Conservation (phyloP, 2,797 vertebrate genomes). For the Gobio occitaniae region DNA sequence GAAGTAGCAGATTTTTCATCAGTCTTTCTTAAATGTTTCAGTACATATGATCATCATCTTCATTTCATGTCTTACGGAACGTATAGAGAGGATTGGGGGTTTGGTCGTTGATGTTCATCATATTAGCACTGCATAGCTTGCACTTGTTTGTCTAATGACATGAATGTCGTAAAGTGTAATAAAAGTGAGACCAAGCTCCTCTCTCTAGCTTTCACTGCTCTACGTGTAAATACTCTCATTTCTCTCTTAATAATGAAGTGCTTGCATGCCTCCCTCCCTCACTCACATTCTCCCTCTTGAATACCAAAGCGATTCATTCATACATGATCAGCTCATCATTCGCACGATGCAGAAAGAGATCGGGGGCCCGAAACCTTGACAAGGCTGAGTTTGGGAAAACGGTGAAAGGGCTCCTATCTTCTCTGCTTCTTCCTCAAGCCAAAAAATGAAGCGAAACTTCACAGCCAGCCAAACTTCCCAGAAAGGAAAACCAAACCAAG, state of each 20-base stretch:
- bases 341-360: slow-evolving; percentile 58
- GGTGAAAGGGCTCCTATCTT: slow-evolving; percentile 35
- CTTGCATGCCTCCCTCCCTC: slow-evolving; percentile 66
- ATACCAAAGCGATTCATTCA: slow-evolving; percentile 83
- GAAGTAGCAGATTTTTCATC: slow-evolving; percentile 17
- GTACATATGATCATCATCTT: slow-evolving; percentile 26
- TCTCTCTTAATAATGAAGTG: slow-evolving; percentile 19
- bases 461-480: slow-evolving; percentile 64
- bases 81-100: not conserved
- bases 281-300: slow-evolving; percentile 67
- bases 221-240: slow-evolving; percentile 42
- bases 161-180: slow-evolving; percentile 13
- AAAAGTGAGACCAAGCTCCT: slow-evolving; percentile 26
- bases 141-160: slow-evolving; percentile 33
- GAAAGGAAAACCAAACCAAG: slow-evolving; percentile 81
- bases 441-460: slow-evolving; percentile 62
- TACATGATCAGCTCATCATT: slow-evolving; percentile 54
- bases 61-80: slow-evolving; percentile 24
- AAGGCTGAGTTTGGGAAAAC: slow-evolving; percentile 1
- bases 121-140: slow-evolving; percentile 9
- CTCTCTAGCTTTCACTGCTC: slow-evolving; percentile 22
- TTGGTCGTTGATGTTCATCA: slow-evolving; percentile 31
- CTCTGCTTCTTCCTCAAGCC: slow-evolving; percentile 68
- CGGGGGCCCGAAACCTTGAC: slow-evolving; percentile 49
- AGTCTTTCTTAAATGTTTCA: not conserved